Evolutionary conservation across 1,140 invertebrate species (phyloP).

Genomic region (Bactericera cockerelli): DNA sequence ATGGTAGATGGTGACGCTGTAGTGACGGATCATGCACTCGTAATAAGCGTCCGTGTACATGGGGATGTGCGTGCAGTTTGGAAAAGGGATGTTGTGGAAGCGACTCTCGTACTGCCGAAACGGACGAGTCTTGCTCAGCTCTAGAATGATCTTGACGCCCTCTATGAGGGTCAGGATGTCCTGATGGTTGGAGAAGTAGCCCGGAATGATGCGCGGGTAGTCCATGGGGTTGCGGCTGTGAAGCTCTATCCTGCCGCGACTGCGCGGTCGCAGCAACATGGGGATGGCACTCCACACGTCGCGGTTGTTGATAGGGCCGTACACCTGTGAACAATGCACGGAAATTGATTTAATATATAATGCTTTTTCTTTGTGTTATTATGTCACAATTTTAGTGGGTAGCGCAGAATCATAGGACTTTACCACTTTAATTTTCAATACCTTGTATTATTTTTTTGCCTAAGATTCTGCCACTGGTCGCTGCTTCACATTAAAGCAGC

Average conservation of each 20-base stretch:
- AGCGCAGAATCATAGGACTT: too few species aligned
- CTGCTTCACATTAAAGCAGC: too few species aligned
- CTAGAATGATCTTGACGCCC: constrained; percentile 62
- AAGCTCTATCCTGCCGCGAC: constrained; percentile 49
- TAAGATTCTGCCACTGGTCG: too few species aligned
- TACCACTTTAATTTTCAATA: too few species aligned
- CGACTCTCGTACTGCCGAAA: constrained; percentile 50
- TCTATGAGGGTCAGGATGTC: constrained; percentile 58
- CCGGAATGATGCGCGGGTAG: constrained; percentile 63
- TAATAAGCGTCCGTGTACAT: constrained; percentile 56
- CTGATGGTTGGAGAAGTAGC: constrained; percentile 52
- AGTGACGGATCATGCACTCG: constrained; percentile 68
- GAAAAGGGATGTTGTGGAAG: constrained; percentile 47
- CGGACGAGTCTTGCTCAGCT: constrained; percentile 51
- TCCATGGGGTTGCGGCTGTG: constrained; percentile 44
- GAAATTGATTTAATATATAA: too few species aligned
- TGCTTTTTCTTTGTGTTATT: too few species aligned
- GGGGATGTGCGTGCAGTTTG: constrained; percentile 46
- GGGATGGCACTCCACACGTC: constrained; percentile 48
- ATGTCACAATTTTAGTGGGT: too few species aligned
- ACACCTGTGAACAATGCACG: too few species aligned
- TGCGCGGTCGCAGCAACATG: constrained; percentile 49
- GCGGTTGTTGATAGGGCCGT: constrained; percentile 46
- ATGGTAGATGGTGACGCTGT: constrained; percentile 70
- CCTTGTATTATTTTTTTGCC: too few species aligned